Evolutionary conservation across 2,888 invertebrate genomes (phyloP), one percentile per base, ranked within the genome.

Genomic region (Phaonia tiefii): DNA sequence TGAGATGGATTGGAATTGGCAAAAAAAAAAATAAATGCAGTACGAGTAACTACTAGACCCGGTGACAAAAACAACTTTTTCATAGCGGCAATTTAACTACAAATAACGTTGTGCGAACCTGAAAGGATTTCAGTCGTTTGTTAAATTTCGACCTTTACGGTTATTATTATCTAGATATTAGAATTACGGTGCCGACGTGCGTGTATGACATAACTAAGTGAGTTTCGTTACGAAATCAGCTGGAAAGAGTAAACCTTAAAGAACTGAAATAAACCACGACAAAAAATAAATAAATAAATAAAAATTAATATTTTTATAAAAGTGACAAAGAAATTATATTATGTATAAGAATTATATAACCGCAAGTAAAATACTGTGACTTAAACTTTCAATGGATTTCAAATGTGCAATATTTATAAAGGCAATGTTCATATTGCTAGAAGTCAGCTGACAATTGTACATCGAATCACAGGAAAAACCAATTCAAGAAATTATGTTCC

Each of bases 111-210:
- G 63, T 13, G 11, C 22, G 42, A 20, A 11, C 11, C 42, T 63
- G 42, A 63, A 63, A 63, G 63, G 63, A 63, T 42, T 42, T 63
- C 39, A 63, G 63, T 63, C 20, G 63, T 63, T 63, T 42, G 63
- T 63, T 42, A 63, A 42, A 63, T 42, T 63, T 63, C 20, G 22
- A 63, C 63, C 22, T 10, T 63, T 0, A 37, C 22, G 63, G 42
- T n/a, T n/a, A n/a, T n/a, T n/a, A n/a, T n/a, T n/a, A n/a, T n/a
- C n/a, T n/a, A n/a, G n/a, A 63, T 63, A 63, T 42, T 54, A n/a
- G 13, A 60, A 60, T 20, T 20, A 25, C 54, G 39, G 20, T 42
- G 31, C 31, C 31, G 42, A 0, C 22, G 11, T 42, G 42, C 20
- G 60, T 22, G 22, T 63, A 39, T 63, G 63, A 17, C 17, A 63